phyloP scores from a whole-genome alignment of 2,113 vertebrate species.

The Lethenteron camtschaticum region DNA sequence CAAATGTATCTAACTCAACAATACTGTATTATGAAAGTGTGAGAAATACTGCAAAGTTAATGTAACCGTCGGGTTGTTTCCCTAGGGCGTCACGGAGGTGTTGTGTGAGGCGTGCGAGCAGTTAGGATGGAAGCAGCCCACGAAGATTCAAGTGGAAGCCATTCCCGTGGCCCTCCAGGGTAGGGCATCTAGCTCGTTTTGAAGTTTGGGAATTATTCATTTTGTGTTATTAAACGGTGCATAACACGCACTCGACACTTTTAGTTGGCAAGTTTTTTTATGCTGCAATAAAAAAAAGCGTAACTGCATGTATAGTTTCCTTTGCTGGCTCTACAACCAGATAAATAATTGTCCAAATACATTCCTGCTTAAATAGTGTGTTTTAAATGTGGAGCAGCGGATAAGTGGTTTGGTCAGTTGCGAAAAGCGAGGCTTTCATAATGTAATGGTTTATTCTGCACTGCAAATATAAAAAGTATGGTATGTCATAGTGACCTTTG shows the following conservation, averaged over 20 bases:
- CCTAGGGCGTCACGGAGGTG: slow-evolving; percentile 80
- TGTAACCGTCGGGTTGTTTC: not conserved
- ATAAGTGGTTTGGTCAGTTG: not conserved
- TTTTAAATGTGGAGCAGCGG: not conserved
- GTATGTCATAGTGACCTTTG: not conserved
- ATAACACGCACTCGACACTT: not conserved
- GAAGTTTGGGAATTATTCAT: not conserved
- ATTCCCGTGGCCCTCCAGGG: slow-evolving; percentile 72
- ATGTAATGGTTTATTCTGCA: not conserved
- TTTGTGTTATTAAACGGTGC: not conserved
- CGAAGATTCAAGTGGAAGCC: slow-evolving; percentile 79
- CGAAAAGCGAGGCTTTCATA: not conserved
- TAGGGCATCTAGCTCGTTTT: slow-evolving; percentile 14
- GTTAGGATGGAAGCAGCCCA: slow-evolving; percentile 76
- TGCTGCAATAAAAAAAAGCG: not conserved
- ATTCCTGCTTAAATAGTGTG: not conserved
- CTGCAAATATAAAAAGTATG: not conserved
- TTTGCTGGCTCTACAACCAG: not conserved
- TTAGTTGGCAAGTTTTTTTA: not conserved
- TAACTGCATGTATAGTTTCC: not conserved
- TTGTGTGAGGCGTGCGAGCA: slow-evolving; percentile 83
- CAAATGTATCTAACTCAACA: too few relatives aligned
- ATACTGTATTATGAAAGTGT: too few relatives aligned
- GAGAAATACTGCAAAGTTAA: not conserved
- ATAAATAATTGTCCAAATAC: not conserved